Conservation (phyloP, 2,888 invertebrate species). For the Eupelmus urozonus region DNA sequence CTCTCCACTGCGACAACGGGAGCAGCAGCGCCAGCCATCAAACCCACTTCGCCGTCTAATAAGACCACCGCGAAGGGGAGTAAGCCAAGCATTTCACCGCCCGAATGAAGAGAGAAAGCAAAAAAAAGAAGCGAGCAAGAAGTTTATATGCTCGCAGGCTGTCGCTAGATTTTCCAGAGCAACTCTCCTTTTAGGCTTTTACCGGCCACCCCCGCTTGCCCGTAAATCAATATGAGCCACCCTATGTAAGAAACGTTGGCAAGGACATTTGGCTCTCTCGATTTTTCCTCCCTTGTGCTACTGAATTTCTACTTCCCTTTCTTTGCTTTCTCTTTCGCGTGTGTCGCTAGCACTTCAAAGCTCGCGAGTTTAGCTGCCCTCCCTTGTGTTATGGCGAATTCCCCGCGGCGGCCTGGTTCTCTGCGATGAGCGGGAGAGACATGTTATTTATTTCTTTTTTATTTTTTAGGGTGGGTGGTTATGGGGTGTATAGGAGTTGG, state of each 20-base stretch:
- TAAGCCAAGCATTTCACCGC: constrained; percentile 28
- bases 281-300: constrained; percentile 46
- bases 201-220: constrained; percentile 3
- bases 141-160: too few species aligned
- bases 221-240: constrained; percentile 51
- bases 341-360: too few species aligned
- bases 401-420: too few species aligned
- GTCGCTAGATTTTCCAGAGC: constrained; percentile 46
- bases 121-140: not conserved
- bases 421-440: too few species aligned
- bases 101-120: not conserved
- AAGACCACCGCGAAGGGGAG: constrained; percentile 11
- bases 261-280: constrained; percentile 55
- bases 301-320: not conserved
- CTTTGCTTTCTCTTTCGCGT: not conserved
- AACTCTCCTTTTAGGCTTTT: constrained; percentile 43
- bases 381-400: too few species aligned
- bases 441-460: too few species aligned
- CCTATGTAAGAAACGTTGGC: constrained; percentile 36
- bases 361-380: too few species aligned
- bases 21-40: constrained; percentile 14
- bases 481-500: too few species aligned
- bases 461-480: too few species aligned
- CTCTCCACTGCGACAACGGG: constrained; percentile 26
- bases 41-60: constrained; percentile 36